phyloP scores from a whole-genome alignment of 2,888 invertebrate species.

The Isoperla grammatica region DNA sequence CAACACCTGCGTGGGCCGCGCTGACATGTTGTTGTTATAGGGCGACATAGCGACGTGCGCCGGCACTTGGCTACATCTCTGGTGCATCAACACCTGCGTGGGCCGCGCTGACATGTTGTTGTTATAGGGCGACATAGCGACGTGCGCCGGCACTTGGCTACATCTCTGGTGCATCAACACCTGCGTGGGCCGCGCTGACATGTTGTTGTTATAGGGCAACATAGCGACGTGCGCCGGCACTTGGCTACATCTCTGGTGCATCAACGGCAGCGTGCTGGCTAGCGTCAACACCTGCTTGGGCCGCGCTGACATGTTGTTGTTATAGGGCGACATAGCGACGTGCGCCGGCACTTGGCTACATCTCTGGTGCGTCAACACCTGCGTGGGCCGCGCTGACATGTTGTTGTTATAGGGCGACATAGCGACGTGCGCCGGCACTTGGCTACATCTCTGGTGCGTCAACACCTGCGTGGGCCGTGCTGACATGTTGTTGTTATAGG shows the following conservation, averaged over 20 bases:
- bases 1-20: conserved; percentile 83
- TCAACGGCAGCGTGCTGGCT: too few relatives aligned
- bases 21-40: conserved; percentile 83
- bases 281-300: conserved; percentile 86
- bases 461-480: conserved; percentile 86
- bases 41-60: too few relatives aligned
- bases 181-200: conserved; percentile 75
- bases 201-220: too few relatives aligned
- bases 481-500: conserved; percentile 82
- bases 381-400: conserved; percentile 77
- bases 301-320: conserved; percentile 71
- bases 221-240: too few relatives aligned
- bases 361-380: conserved; percentile 77
- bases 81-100: conserved; percentile 81
- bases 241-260: too few relatives aligned
- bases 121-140: too few relatives aligned
- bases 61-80: too few relatives aligned
- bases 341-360: too few relatives aligned
- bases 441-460: conserved; percentile 61
- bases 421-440: too few relatives aligned
- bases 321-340: too few relatives aligned
- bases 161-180: conserved; percentile 79
- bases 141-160: too few relatives aligned
- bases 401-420: too few relatives aligned
- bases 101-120: conserved; percentile 78